Percentiles rank a stretch among this genome's conserved stretches.
phyloP scores from a whole-genome alignment of 1,140 invertebrate genomes.

The Mylabris phalerata region DNA sequence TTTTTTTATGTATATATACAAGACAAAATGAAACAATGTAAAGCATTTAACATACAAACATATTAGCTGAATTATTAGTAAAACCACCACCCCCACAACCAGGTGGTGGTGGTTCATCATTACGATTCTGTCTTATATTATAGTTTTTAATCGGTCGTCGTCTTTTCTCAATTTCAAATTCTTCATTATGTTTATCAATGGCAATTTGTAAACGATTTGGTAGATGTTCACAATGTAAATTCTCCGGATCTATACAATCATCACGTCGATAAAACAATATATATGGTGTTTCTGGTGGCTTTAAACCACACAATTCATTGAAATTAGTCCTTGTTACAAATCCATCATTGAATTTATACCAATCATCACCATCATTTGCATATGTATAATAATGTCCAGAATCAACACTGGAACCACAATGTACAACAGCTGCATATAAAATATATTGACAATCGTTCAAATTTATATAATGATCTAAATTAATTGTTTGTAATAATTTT shows the following conservation, averaged over 20 bases:
- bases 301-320: slow-evolving; percentile 55
- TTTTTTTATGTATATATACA: background rate
- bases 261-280: slow-evolving; percentile 63
- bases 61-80: slow-evolving; percentile 25
- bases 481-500: slow-evolving; percentile 63
- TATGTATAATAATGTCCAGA: slow-evolving; percentile 83
- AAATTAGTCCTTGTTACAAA: slow-evolving; percentile 53
- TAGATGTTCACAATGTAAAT: slow-evolving; percentile 23
- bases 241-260: slow-evolving; percentile 33
- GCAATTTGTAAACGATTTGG: slow-evolving; percentile 25
- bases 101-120: slow-evolving; percentile 39
- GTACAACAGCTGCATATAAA: slow-evolving; percentile 75
- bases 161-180: slow-evolving; percentile 28
- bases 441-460: slow-evolving; percentile 53
- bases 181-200: slow-evolving; percentile 29
- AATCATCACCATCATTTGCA: slow-evolving; percentile 60
- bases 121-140: slow-evolving; percentile 23
- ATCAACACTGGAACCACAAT: slow-evolving; percentile 73
- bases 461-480: slow-evolving; percentile 54
- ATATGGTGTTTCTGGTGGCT: slow-evolving; percentile 71
- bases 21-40: too few species aligned
- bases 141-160: slow-evolving; percentile 16
- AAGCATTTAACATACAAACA: slow-evolving; percentile 37
- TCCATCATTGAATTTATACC: slow-evolving; percentile 79
- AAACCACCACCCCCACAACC: slow-evolving; percentile 39